Base-by-base conservation (phyloP, 2,888 invertebrate species). In the Aphodius sticticus region DNA sequence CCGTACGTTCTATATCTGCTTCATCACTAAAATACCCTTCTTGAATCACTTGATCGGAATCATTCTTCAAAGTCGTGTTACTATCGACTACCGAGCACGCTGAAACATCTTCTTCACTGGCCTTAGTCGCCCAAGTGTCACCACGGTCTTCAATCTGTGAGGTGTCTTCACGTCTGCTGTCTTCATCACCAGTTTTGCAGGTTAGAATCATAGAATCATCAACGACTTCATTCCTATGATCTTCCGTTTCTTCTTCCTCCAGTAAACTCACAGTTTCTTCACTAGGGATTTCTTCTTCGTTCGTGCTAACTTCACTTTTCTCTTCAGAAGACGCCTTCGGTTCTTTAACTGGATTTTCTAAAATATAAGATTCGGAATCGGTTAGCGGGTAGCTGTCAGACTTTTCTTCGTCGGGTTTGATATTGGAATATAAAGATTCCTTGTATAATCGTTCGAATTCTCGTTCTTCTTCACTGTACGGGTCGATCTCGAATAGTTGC, bases 251-350 rank as follows among this genome's bases (percentile, higher is more conserved):
- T 26, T 26, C 26, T 26, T 26, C 26, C 3, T 26, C 69, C 15
- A n/a, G 14, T 69, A 3, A 2, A n/a, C 15, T 69, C 14, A 15
- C 14, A 69, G 14, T 69, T 69, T 69, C 15, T 69, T 69, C 69
- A 15, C 15, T 69, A 3, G 36, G 15, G 14, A 16, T 36, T 75
- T 79, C 79, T 36, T 77, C 79, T 2, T 70, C 26, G 4, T 7
- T 53, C 53, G 53, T 53, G 75, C n/a, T 75, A 37, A 16, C 36
- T 78, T 16, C 14, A 69, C 16, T 74, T 53, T 26, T 78, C 77
- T 15, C 72, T 78, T 7, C 72, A 38, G 15, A 69, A 72, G 69
- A 78, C 72, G 0, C 72, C 15, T 14, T 75, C 78, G 15, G 74
- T 70, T 70, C 26, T n/a, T 70, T 26, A 6, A 16, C 70, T 5